A percentile compares a stretch with the other conserved stretches of the same genome.
These are phyloP conservation scores for Telmatochromis sp. DNA, from an alignment of 2,113 vertebrate species.

Conservation along the genomic window DNA sequence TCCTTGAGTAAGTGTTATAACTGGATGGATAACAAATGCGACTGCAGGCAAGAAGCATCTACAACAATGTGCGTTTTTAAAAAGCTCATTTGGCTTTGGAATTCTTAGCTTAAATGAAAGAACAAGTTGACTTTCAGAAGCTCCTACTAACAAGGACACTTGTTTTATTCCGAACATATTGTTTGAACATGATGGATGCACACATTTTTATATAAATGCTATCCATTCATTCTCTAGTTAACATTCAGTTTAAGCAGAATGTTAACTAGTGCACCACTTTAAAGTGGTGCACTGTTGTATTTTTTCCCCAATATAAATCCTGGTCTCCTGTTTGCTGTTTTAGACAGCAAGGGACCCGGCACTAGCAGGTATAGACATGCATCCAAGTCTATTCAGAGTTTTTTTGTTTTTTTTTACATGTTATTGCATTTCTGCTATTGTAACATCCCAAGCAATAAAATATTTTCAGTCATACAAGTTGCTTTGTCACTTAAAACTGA, in stretches of 20 bases:
- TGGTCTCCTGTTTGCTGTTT: not conserved
- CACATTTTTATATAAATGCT: not conserved
- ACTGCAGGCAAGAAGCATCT: conserved; percentile 8
- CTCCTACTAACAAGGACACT: not conserved
- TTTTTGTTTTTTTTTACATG: not conserved
- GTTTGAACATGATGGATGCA: not conserved
- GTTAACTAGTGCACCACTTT: not conserved
- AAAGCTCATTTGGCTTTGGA: conserved; percentile 1
- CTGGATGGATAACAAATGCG: conserved; percentile 34
- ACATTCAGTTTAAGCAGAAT: not conserved
- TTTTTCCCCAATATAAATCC: not conserved
- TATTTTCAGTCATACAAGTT: not conserved
- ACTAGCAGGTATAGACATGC: not conserved
- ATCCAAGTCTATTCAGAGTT: not conserved
- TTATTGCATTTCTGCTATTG: not conserved
- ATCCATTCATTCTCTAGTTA: not conserved
- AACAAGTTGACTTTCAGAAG: not conserved
- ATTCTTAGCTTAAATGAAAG: not conserved
- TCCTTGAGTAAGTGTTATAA: conserved; percentile 44
- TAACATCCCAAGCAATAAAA: not conserved
- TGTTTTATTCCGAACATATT: not conserved
- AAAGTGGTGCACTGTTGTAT: not conserved
- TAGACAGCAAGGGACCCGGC: not conserved
- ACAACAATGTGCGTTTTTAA: not conserved
- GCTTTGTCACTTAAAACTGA: not conserved